These are phyloP conservation scores for Echeneis naucrates DNA, from an alignment of 2,797 vertebrate genomes.

Conservation along the genomic window DNA sequence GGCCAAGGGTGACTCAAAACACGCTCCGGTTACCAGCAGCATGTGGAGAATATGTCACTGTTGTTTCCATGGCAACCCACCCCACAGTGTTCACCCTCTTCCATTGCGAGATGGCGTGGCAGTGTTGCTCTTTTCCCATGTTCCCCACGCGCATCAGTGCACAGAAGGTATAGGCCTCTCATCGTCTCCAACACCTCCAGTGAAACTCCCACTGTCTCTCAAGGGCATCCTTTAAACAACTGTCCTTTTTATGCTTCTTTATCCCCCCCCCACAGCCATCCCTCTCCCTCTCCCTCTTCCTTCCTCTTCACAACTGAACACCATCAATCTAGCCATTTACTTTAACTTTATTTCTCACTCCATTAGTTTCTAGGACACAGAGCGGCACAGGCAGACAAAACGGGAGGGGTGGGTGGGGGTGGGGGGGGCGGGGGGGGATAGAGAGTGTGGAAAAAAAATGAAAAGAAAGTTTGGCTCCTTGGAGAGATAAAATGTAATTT, in stretches of 20 bases:
- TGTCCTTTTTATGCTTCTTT: constrained; percentile 66
- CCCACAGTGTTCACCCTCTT: constrained; percentile 3
- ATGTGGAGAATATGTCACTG: constrained; percentile 18
- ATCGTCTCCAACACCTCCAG: constrained; percentile 34
- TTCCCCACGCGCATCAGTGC: neutral
- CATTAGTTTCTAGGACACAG: constrained; percentile 83
- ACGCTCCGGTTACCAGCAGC: neutral
- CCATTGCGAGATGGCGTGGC: neutral
- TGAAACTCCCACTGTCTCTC: constrained; percentile 51
- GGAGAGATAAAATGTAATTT: constrained; percentile 86
- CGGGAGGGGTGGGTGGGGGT: neutral
- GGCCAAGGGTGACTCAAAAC: constrained; percentile 31
- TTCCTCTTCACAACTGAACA: constrained; percentile 62
- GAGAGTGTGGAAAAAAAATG: constrained; percentile 55
- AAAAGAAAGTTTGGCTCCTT: constrained; percentile 78
- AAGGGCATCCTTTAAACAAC: constrained; percentile 79
- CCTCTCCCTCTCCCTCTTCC: neutral
- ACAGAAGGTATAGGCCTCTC: constrained; percentile 6
- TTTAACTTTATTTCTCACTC: constrained; percentile 85
- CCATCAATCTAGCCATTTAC: constrained; percentile 82
- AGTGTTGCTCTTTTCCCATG: neutral
- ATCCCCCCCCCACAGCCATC: constrained; percentile 34
- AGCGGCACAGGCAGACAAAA: constrained; percentile 43
- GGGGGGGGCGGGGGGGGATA: neutral
- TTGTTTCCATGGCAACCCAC: constrained; percentile 65